A percentile compares a stretch with the other conserved stretches of the same genome.
Evolutionary conservation across 1,140 invertebrate species (phyloP).

Genomic region (Bombus pascuorum): DNA sequence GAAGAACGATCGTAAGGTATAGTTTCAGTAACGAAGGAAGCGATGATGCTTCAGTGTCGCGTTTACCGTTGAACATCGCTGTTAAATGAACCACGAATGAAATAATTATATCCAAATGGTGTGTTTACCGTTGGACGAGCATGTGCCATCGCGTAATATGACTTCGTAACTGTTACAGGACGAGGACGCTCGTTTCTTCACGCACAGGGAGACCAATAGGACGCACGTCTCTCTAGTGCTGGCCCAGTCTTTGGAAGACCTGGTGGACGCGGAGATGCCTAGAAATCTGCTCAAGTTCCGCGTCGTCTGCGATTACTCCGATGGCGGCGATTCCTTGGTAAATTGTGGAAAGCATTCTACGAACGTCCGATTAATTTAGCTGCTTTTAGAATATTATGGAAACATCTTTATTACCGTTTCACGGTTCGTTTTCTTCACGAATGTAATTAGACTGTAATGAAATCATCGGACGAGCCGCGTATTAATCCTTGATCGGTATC

Average conservation of each 20-base stretch:
- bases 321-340: constrained; percentile 79
- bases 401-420: not conserved
- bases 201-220: constrained; percentile 87
- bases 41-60: not conserved
- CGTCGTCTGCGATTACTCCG: constrained; percentile 83
- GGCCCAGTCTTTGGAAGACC: constrained; percentile 88
- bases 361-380: too few relatives aligned
- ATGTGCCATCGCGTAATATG: constrained; percentile 5
- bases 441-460: not conserved
- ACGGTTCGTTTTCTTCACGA: not conserved
- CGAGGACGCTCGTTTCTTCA: constrained; percentile 88
- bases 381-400: not conserved
- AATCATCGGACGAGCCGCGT: not conserved
- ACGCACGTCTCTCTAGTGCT: constrained; percentile 89
- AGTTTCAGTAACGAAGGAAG: not conserved
- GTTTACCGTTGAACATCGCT: constrained; percentile 8
- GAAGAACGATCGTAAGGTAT: too few relatives aligned
- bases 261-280: constrained; percentile 91
- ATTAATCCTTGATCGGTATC: too few relatives aligned
- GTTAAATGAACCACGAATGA: not conserved
- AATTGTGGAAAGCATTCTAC: constrained; percentile 47
- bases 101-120: constrained; percentile 7
- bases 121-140: constrained; percentile 36
- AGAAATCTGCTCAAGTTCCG: constrained; percentile 93
- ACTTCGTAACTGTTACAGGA: constrained; percentile 76